phyloP scores from a whole-genome alignment of 2,797 vertebrate species.

The Microcaecilia unicolor region DNA sequence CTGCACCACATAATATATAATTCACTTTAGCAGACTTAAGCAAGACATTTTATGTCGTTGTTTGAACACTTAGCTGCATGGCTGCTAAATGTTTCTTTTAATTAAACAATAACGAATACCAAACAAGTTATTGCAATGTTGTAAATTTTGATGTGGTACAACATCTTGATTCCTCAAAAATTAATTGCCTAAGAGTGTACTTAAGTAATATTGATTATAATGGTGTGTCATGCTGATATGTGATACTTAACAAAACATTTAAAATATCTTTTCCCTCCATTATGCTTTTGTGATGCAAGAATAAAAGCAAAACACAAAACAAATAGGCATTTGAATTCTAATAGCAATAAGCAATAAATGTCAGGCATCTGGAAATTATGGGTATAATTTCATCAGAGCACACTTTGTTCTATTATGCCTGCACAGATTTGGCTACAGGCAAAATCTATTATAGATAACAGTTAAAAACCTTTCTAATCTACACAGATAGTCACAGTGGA shows the following conservation, averaged over 20 bases:
- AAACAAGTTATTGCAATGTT: slow-evolving; percentile 50
- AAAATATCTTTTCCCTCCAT: slow-evolving; percentile 67
- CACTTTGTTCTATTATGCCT: slow-evolving; percentile 73
- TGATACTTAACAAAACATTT: slow-evolving; percentile 65
- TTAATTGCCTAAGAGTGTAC: slow-evolving; percentile 63
- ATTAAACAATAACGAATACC: slow-evolving; percentile 68
- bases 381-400: slow-evolving; percentile 70
- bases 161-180: slow-evolving; percentile 64
- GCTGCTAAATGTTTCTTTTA: slow-evolving; percentile 61
- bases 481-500: slow-evolving; percentile 57
- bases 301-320: slow-evolving; percentile 71
- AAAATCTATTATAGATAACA: slow-evolving; percentile 76
- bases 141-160: slow-evolving; percentile 56
- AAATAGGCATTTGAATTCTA: slow-evolving; percentile 77
- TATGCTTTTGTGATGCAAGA: slow-evolving; percentile 67
- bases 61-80: slow-evolving; percentile 39
- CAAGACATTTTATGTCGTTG: slow-evolving; percentile 29
- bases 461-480: slow-evolving; percentile 74
- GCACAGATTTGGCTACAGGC: slow-evolving; percentile 71
- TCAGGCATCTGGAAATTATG: slow-evolving; percentile 74
- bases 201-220: slow-evolving; percentile 70
- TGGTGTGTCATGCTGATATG: slow-evolving; percentile 47
- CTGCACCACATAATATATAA: too few species aligned
- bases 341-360: slow-evolving; percentile 75
- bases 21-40: slow-evolving; percentile 29